Evolutionary conservation across 2,113 vertebrate species (phyloP), one percentile per base, ranked within the genome.

Genomic region (Phaetusa simplex): DNA sequence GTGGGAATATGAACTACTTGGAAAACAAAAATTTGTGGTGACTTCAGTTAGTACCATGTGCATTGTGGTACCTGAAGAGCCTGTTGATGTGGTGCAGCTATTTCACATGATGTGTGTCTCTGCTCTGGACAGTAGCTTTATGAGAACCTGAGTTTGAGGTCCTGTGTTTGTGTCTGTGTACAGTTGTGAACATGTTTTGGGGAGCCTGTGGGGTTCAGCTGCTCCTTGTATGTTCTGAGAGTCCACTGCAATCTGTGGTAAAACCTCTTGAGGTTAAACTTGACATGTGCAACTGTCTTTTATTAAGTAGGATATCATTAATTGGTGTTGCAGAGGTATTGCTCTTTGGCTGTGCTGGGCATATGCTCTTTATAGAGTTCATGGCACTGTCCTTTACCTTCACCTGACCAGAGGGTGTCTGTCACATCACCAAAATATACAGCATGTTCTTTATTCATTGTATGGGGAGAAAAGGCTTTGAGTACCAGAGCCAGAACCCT

Each of bases 11-110:
- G 74, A 95, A 23, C 71, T 64, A 9, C 76, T 83, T 42, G 43
- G 62, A 66, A 88, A 82, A 50, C 4, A 65, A 59, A 69, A 55
- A 38, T 61, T 72, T 0, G 0, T 72, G 86, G 77, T 0, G 0
- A 5, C 30, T 82, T 27, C 13, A 3, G 20, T 82, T 62, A 12
- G 16, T 29, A 4, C 30, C 13, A 0, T 0, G 38, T 17, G 16
- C 0, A 0, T 13, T 22, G 59, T n/a, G 56, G 61, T 58, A 52
- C 52, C 55, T 56, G 81, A 32, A 43, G 72, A 52, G n/a, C 13
- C 0, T 3, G 4, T 6, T 30, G 56, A 9, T 62, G 82, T 24
- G 43, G 4, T 38, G 49, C 26, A 17, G 73, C n/a, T 36, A 24
- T n/a, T 87, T 14, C 43, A 4, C 0, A 0, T 23, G 69, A 9